Base-by-base conservation (phyloP, 2,113 vertebrate species). In the Peromyscus leucopus region DNA sequence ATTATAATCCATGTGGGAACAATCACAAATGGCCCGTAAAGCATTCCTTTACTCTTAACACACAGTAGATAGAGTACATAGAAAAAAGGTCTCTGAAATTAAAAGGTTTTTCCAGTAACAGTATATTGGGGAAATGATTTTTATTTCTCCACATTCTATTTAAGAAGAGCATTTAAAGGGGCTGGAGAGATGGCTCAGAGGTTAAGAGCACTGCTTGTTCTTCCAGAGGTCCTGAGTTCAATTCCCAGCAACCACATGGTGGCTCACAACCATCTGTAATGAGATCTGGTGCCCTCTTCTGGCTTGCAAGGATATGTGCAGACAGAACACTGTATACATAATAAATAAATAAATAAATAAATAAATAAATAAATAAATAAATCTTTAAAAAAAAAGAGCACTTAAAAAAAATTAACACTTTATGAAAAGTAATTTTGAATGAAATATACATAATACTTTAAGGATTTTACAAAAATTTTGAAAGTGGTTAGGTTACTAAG, bases 381-480 rank as follows among this genome's bases (percentile, higher is more conserved):
- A n/a, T n/a, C n/a, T n/a, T n/a, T n/a, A n/a, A n/a, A n/a, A n/a
- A n/a, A n/a, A n/a, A 83, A 95, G 59, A 92, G 17, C 59, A 74
- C 63, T 67, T 5, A 15, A 0, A n/a, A 95, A 92, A 95, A 83
- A 15, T 79, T 67, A 90, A 48, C 36, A 97, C 39, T 89, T 92
- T 76, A 65, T 65, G 55, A 92, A 94, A 90, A 90, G 42, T 26
- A 72, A 94, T 72, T 86, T 87, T n/a, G 36, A 92, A 31, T 80
- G 46, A 39, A 71, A 4, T 78, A 39, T 39, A 94, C 4, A 75
- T 57, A 51, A 16, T 67, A 65, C 89, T 80, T 69, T 15, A 86
- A 93, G 94, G 10, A 36, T 75, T 92, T 86, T 94, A 92, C n/a
- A 91, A 89, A 89, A 95, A 93, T 84, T 91, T 79, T 36, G 59